Evolutionary conservation across 2,797 vertebrate genomes (phyloP).

Genomic region (Hafferia zeledoni): DNA sequence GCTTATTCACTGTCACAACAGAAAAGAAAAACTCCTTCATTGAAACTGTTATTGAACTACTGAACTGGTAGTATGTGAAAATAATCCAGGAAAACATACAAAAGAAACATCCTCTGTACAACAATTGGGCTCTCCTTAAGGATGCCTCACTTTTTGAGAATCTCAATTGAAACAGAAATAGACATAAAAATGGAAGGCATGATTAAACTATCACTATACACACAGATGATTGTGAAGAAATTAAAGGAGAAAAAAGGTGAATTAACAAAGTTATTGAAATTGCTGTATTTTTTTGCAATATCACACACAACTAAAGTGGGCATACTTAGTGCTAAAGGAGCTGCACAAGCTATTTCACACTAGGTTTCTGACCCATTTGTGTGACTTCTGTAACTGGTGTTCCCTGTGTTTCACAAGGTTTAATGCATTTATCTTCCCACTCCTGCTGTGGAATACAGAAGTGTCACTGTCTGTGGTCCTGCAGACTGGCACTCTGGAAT

Average conservation of each 20-base stretch:
- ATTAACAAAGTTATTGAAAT: not conserved
- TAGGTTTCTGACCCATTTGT: not conserved
- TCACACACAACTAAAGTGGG: not conserved
- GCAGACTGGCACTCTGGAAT: not conserved
- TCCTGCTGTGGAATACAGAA: not conserved
- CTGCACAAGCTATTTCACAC: not conserved
- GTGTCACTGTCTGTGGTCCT: not conserved
- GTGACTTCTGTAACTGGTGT: not conserved
- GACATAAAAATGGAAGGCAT: not conserved
- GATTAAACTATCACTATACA: not conserved
- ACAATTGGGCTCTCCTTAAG: not conserved
- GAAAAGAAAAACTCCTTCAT: not conserved
- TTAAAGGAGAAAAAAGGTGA: not conserved
- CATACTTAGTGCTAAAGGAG: not conserved
- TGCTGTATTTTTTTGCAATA: not conserved
- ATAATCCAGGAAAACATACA: not conserved
- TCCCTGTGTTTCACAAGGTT: not conserved
- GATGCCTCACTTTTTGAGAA: not conserved
- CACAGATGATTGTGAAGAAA: not conserved
- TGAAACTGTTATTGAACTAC: not conserved
- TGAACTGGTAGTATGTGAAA: not conserved
- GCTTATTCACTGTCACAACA: not conserved
- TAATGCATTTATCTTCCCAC: not conserved
- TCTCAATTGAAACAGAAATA: not conserved
- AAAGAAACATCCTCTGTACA: not conserved